Evolutionary conservation across 2,888 invertebrate species (phyloP).

Genomic region (Ethmia dodecea): DNA sequence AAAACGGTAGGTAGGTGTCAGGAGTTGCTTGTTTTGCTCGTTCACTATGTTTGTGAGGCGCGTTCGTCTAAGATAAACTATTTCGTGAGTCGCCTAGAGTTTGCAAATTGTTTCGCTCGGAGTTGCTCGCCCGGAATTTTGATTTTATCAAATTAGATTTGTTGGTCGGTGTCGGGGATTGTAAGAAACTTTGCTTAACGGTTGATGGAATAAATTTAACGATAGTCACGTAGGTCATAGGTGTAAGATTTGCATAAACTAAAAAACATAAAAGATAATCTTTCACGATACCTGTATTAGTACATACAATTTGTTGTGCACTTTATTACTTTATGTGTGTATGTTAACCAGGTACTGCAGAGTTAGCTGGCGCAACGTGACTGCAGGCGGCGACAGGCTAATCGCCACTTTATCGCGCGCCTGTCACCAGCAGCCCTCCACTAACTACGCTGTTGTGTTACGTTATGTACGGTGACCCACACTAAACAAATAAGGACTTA

Average conservation of each 20-base stretch:
- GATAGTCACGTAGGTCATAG: not conserved
- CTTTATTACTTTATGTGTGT: not conserved
- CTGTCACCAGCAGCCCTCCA: slow-evolving; percentile 50
- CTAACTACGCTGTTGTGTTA: slow-evolving; percentile 14
- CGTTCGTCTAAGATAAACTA: slow-evolving; percentile 63
- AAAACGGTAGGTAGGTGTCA: slow-evolving; percentile 65
- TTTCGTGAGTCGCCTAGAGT: slow-evolving; percentile 53
- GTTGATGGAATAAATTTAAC: not conserved
- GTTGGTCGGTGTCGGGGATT: slow-evolving; percentile 18
- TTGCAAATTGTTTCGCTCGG: slow-evolving; percentile 55
- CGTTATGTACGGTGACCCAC: no score
- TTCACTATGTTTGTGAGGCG: slow-evolving; percentile 50
- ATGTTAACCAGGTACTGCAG: no score
- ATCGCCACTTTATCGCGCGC: slow-evolving; percentile 56
- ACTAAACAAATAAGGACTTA: no score
- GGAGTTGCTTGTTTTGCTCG: slow-evolving; percentile 54
- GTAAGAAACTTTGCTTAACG: not conserved
- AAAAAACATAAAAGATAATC: not conserved
- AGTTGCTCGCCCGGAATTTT: slow-evolving; percentile 46
- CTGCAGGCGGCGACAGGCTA: slow-evolving; percentile 55
- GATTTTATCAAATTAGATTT: slow-evolving; percentile 48
- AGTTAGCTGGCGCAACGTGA: slow-evolving; percentile 21
- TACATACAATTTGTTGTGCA: not conserved
- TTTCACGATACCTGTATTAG: no score
- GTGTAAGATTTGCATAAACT: not conserved